Evolutionary conservation across 2,113 vertebrate genomes (phyloP), one percentile per base, ranked within the genome.

Genomic region (Peromyscus maniculatus): DNA sequence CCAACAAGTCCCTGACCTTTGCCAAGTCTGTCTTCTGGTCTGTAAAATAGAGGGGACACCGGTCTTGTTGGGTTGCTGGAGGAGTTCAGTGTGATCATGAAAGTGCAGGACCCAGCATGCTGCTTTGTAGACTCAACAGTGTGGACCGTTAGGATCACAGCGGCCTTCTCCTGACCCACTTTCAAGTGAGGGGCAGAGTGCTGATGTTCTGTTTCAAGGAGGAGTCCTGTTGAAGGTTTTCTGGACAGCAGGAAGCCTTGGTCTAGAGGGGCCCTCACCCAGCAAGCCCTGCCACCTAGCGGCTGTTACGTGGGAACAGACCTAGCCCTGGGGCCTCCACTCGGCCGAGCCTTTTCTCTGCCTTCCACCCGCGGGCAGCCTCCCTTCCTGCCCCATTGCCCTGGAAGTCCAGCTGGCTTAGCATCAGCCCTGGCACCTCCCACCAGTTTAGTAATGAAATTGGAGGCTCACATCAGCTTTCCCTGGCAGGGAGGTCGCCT

Each of bases 391-490:
- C n/a, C 46, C 49, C 4, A 16, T 84, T 96, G 74, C 74, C 92
- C 71, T 64, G 59, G 87, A 77, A 95, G 55, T 49, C 79, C 92
- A 86, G 91, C 69, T 78, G 80, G n/a, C 89, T 97, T 33, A 80
- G 71, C 1, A 7, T 57, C 69, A 92, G 59, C 33, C 59, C 75
- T 94, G 95, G 80, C 64, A 86, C 46, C 80, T 84, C 66, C 67
- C 86, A 95, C 36, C 46, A 92, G 59, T 79, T 96, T 95, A 90
- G 90, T 88, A 95, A 97, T 95, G 80, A 96, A 96, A 95, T 64
- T 94, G 72, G n/a, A 67, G 69, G 77, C 80, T 91, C 6, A 0
- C 91, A 67, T 95, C 88, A 95, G 77, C 57, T 93, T 96, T 95
- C 92, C 59, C 80, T 94, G 79, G 57, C 92, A 92, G 62, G 43